Evolutionary conservation across 2,888 invertebrate species (phyloP).

Genomic region (Trissolcus brochymenae): DNA sequence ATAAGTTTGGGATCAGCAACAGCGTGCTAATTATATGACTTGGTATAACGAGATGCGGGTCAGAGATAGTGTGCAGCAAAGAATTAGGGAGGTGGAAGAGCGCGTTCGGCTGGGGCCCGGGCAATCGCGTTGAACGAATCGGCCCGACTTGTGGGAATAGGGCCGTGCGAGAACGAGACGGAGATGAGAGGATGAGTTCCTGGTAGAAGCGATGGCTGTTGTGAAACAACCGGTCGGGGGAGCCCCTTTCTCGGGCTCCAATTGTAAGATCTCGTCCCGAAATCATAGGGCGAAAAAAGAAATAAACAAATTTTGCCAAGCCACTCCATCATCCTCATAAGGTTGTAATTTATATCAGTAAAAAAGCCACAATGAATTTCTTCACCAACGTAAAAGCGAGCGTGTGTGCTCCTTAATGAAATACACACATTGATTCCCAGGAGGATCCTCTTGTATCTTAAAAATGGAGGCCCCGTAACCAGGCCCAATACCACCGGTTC

Average conservation of each 20-base stretch:
- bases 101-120: slow-evolving; percentile 51
- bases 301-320: too few relatives aligned
- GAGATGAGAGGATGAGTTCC: slow-evolving; percentile 38
- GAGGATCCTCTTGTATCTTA: slow-evolving; percentile 9
- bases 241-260: slow-evolving; percentile 63
- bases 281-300: slow-evolving; percentile 55
- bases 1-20: slow-evolving; percentile 64
- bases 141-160: slow-evolving; percentile 27
- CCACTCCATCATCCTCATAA: slow-evolving; percentile 62
- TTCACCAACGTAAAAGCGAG: slow-evolving; percentile 32
- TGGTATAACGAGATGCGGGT: slow-evolving; percentile 74
- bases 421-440: slow-evolving; percentile 32
- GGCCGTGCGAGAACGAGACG: slow-evolving; percentile 30
- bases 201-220: slow-evolving; percentile 42
- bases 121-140: slow-evolving; percentile 25
- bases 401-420: slow-evolving; percentile 48
- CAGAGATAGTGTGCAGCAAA: slow-evolving; percentile 61
- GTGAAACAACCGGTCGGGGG: slow-evolving; percentile 66
- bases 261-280: slow-evolving; percentile 21
- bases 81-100: slow-evolving; percentile 55
- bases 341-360: slow-evolving; percentile 69
- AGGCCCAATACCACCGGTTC: slow-evolving; percentile 11
- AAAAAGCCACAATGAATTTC: slow-evolving; percentile 57
- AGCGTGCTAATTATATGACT: slow-evolving; percentile 75
- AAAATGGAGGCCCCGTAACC: slow-evolving; percentile 16